Evolutionary conservation across 2,888 invertebrate species (phyloP).

Genomic region (Chymomyza amoena): DNA sequence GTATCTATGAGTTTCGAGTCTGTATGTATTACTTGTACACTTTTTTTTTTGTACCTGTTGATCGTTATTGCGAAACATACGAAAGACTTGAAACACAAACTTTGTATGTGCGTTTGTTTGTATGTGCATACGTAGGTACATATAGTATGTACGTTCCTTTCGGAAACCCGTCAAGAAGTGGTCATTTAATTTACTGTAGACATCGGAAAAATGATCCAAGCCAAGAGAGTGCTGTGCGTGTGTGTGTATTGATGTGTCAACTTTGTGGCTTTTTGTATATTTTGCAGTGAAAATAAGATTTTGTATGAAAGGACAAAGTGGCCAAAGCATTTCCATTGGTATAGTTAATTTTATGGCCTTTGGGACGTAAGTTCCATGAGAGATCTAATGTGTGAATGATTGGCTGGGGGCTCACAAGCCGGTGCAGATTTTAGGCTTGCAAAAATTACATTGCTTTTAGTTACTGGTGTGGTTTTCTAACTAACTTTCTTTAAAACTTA

Average conservation of each 20-base stretch:
- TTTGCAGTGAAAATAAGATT: background rate
- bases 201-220: background rate
- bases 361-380: too few relatives aligned
- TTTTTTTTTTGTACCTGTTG: constrained; percentile 10
- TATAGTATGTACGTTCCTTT: background rate
- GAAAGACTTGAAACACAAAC: constrained; percentile 53
- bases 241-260: background rate
- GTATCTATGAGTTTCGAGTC: background rate
- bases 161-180: background rate
- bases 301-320: background rate
- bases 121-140: constrained; percentile 6
- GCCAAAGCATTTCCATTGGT: too few relatives aligned
- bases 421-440: too few relatives aligned
- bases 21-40: constrained; percentile 21
- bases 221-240: background rate
- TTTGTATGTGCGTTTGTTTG: constrained; percentile 22
- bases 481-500: background rate
- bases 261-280: background rate
- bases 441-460: too few relatives aligned
- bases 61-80: constrained; percentile 47
- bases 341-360: too few relatives aligned
- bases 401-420: too few relatives aligned
- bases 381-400: too few relatives aligned
- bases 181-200: background rate
- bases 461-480: too few relatives aligned